Conservation (phyloP, 2,113 vertebrate species). For the Numida meleagris region DNA sequence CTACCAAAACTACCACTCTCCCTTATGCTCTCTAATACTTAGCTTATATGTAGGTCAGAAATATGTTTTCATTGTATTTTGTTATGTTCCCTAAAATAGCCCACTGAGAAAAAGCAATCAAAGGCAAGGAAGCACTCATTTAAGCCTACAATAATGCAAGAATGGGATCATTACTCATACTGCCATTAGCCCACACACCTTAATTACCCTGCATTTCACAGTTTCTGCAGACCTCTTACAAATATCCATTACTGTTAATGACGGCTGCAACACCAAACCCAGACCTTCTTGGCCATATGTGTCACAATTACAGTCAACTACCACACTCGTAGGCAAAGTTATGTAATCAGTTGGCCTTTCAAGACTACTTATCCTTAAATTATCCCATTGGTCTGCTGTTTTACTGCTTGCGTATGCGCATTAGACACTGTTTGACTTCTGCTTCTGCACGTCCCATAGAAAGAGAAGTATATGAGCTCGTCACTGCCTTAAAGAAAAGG, state of each 20-base stretch:
- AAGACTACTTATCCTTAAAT: not conserved
- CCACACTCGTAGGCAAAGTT: not conserved
- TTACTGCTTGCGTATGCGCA: not conserved
- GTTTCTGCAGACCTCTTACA: not conserved
- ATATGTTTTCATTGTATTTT: not conserved
- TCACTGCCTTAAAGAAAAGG: not conserved
- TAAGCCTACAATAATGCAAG: slow-evolving; percentile 1
- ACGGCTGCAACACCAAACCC: not conserved
- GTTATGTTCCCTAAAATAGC: not conserved
- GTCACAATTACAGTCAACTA: not conserved
- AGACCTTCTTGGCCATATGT: not conserved
- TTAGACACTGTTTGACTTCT: not conserved
- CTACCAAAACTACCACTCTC: not conserved
- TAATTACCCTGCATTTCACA: not conserved
- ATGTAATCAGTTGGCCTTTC: not conserved
- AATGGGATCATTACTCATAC: not conserved
- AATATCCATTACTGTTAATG: not conserved
- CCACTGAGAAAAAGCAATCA: not conserved
- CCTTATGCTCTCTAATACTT: not conserved
- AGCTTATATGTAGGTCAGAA: not conserved
- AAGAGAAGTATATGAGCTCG: not conserved
- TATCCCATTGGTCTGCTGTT: not conserved
- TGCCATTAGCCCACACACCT: slow-evolving; percentile 13
- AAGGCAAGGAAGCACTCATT: slow-evolving; percentile 1
- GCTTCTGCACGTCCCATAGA: not conserved